Conservation (phyloP, 2,888 invertebrate species). For the Alsophila aescularia region DNA sequence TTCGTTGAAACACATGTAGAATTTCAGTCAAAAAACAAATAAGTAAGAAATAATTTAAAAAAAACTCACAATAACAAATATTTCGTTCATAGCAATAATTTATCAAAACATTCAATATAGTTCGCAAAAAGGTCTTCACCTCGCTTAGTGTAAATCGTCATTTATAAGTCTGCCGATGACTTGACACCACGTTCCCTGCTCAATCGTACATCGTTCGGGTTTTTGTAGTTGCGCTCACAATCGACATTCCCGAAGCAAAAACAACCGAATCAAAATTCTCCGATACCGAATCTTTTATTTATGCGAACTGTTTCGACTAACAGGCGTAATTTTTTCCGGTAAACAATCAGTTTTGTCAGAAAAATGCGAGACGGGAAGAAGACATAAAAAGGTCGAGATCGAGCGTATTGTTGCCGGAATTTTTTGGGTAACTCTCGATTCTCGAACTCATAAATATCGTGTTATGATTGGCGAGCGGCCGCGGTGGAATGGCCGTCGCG, state of each 20-base stretch:
- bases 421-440: conserved; percentile 56
- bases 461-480: conserved; percentile 68
- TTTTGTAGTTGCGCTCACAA: conserved; percentile 67
- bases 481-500: conserved; percentile 53
- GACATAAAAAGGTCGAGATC: conserved; percentile 75
- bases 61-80: conserved; percentile 13
- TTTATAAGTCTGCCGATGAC: conserved; percentile 60
- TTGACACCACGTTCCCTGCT: conserved; percentile 74
- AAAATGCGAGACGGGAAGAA: conserved; percentile 80
- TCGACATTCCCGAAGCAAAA: conserved; percentile 68
- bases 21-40: no score
- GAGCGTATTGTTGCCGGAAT: conserved; percentile 58
- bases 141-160: conserved; percentile 50
- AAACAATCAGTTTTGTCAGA: conserved; percentile 84
- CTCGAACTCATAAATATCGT: conserved; percentile 67
- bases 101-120: conserved; percentile 11
- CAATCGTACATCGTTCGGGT: conserved; percentile 62
- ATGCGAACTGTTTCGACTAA: conserved; percentile 76
- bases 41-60: no score
- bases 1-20: no score
- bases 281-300: conserved; percentile 79
- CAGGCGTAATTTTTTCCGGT: conserved; percentile 84
- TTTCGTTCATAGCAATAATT: conserved; percentile 8
- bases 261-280: conserved; percentile 81
- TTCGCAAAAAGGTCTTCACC: conserved; percentile 33